Evolutionary conservation across 2,888 invertebrate genomes (phyloP), one percentile per base, ranked within the genome.

Genomic region (Cryptus armator): DNA sequence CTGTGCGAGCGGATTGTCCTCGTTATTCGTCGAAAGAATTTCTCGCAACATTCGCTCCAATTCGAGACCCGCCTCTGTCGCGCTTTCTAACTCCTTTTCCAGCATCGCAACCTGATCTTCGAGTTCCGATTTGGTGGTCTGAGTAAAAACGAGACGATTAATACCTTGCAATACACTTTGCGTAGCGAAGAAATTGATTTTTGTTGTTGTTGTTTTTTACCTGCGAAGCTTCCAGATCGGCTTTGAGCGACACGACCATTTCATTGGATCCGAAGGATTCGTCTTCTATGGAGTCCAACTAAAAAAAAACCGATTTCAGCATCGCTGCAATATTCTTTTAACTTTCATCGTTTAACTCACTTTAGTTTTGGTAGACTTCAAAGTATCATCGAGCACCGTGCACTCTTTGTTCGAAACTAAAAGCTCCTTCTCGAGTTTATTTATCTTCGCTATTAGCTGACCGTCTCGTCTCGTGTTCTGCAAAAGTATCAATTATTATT

Each of bases 21-120:
- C 94, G 85, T 96, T 95, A 86, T 97, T 97, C 81, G 97, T 96
- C 83, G 94, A 95, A 72, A 97, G 93, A 87, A 96, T 94, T 89
- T 96, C 96, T 0, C 96, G 94, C 44, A 97, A 93, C 94, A 96
- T 96, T 90, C 95, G 94, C 90, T 97, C 96, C 70, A 97, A 92
- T 93, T 98, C 98, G 87, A 98, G 94, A 62, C 96, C 96, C 7
- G 97, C 97, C 89, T 97, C 97, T 0, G 97, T 97, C 0, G 97
- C 97, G 90, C 96, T 96, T 93, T 98, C 97, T 59, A 98, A 95
- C 91, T 98, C 96, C 95, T 96, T 95, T 94, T 97, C 95, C 90
- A 96, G 91, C 91, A 95, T 95, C 72, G 95, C 94, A 24, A 97
- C 94, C 92, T 97, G 96, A 75, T 97, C 97, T 92, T 97, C 95